Base-by-base conservation (phyloP, 2,797 vertebrate genomes). In the Lepus townsendii region DNA sequence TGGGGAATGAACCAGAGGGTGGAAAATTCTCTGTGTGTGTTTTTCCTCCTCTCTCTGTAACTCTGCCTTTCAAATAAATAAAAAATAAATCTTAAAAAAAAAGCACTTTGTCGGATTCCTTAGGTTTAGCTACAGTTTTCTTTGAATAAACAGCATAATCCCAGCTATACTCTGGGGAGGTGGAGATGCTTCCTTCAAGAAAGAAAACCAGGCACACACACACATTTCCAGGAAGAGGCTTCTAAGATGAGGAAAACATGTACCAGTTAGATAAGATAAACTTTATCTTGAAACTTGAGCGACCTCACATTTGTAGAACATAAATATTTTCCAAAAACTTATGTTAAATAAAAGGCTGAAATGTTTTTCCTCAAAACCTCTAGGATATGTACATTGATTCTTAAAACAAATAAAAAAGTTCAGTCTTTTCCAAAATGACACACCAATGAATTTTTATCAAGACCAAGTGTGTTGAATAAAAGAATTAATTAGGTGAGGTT, bases 211-310 rank as follows among this genome's bases (percentile, higher is more conserved):
- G 3, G 12, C 27, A 4, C 12, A 24, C 24, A 84, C 6, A 69
- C 9, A 52, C 7, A 47, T 63, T 20, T 17, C 3, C 91, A 11
- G 47, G 77, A 78, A 71, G 19, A 88, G n/a, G 87, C 52, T 60
- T 54, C 72, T 32, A 16, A 63, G 66, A 83, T 14, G 7, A 57
- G 38, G 47, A 79, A 75, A 87, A 75, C 20, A 52, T 12, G 32
- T 1, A 73, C 22, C 16, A 52, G 42, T 76, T 38, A 93, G 86
- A 93, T 84, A 91, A 35, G 35, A 35, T 35, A 35, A 79, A 88
- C 30, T 77, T 84, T 54, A 96, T 38, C 76, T 84, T 95, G 72
- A 96, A 80, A 91, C 50, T 20, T 83, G 35, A 76, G 83, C 65
- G 27, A 79, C n/a, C 26, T 10, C 24, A 75, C 26, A 92, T 77